These are phyloP conservation scores for Hyphantria cunea DNA, from an alignment of 1,140 invertebrate genomes.

Conservation along the genomic window DNA sequence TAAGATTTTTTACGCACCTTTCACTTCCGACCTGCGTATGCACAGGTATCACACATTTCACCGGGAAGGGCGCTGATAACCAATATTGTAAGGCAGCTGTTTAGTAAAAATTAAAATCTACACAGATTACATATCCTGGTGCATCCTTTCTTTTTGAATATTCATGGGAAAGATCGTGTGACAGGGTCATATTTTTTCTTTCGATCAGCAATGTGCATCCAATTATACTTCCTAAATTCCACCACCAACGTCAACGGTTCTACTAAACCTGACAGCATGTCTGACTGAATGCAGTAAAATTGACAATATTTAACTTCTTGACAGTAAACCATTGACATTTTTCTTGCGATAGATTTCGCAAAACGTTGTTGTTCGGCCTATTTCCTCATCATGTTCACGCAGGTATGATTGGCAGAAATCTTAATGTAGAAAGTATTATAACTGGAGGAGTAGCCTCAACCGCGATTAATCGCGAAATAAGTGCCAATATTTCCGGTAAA, in stretches of 20 bases:
- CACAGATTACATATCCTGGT: constrained; percentile 43
- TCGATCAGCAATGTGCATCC: neutral
- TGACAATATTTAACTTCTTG: no score
- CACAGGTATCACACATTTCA: constrained; percentile 54
- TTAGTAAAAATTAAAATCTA: constrained; percentile 21
- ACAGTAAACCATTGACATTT: no score
- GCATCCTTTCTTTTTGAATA: constrained; percentile 45
- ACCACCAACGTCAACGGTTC: neutral
- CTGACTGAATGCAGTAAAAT: no score
- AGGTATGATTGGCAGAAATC: no score
- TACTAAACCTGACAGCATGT: neutral
- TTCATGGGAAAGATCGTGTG: constrained; percentile 45
- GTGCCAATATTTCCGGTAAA: no score
- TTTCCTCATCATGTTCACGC: no score
- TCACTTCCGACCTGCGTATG: constrained; percentile 65
- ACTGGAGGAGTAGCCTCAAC: no score
- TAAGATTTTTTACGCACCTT: constrained; percentile 65
- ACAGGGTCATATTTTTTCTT: constrained; percentile 12
- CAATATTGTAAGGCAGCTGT: constrained; percentile 53
- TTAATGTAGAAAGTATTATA: no score
- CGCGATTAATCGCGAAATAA: no score
- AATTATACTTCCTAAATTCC: no score
- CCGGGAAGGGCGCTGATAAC: constrained; percentile 41
- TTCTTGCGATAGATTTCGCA: no score
- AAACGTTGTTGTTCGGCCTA: no score